A percentile compares a stretch with the other conserved stretches of the same genome.
Evolutionary conservation across 1,140 invertebrate genomes (phyloP).

Genomic region (Drosophila truncata): DNA sequence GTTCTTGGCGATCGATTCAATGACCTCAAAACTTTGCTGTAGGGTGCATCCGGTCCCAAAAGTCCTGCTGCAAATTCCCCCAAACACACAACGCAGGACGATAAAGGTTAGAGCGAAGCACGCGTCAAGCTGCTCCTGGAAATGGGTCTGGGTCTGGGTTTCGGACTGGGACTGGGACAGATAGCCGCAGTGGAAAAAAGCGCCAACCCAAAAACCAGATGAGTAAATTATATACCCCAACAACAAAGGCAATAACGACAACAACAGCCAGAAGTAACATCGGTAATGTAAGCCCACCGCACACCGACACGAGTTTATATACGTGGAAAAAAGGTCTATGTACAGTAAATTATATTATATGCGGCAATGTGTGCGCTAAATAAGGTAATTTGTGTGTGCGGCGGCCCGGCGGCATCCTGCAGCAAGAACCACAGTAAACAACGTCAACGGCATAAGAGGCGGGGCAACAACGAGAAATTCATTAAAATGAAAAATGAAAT

Average conservation of each 20-base stretch:
- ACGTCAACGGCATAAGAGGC: conserved; percentile 41
- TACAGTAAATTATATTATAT: conserved; percentile 84
- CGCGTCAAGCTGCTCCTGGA: conserved; percentile 9
- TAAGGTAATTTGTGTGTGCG: conserved; percentile 81
- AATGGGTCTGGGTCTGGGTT: conserved; percentile 36
- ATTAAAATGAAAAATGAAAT: conserved; percentile 84
- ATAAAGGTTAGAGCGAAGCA: conserved; percentile 48
- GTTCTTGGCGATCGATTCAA: neutral
- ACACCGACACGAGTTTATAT: conserved; percentile 19
- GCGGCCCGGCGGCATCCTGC: conserved; percentile 57
- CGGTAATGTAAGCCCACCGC: conserved; percentile 36
- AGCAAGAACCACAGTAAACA: conserved; percentile 43
- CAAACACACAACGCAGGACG: conserved; percentile 37
- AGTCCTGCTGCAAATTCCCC: conserved; percentile 22
- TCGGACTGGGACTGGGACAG: conserved; percentile 42
- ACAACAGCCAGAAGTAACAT: conserved; percentile 21
- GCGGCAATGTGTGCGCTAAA: conserved; percentile 79
- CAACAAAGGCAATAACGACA: conserved; percentile 39
- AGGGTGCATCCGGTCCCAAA: conserved; percentile 31
- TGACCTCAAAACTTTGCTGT: neutral
- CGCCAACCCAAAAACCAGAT: conserved; percentile 75
- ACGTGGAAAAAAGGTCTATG: conserved; percentile 70
- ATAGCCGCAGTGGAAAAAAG: conserved; percentile 71
- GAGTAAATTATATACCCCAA: conserved; percentile 79
- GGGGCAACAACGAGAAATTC: conserved; percentile 71